These are phyloP conservation scores for Oxycera nigricornis DNA, from an alignment of 2,888 invertebrate genomes.

Conservation along the genomic window DNA sequence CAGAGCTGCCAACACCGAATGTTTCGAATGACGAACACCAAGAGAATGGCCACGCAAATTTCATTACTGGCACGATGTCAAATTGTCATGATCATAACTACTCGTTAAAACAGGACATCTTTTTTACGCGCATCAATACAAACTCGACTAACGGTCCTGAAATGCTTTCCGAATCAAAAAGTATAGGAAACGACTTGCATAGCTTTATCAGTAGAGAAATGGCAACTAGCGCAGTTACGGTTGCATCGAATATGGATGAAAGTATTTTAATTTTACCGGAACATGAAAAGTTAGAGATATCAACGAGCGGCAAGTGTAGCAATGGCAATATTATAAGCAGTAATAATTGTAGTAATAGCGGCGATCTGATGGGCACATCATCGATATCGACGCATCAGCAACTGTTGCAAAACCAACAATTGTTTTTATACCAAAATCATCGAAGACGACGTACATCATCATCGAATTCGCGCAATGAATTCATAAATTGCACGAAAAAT, in stretches of 20 bases:
- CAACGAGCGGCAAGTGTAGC: constrained; percentile 53
- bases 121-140: constrained; percentile 7
- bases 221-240: neutral
- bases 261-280: constrained; percentile 57
- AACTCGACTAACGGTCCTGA: constrained; percentile 50
- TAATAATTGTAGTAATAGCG: constrained; percentile 51
- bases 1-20: neutral
- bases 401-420: constrained; percentile 4
- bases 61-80: neutral
- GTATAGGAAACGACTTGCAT: neutral
- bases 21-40: constrained; percentile 1
- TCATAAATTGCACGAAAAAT: constrained; percentile 51
- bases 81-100: neutral
- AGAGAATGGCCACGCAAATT: constrained; percentile 8
- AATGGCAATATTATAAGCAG: constrained; percentile 52
- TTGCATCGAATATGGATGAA: constrained; percentile 53
- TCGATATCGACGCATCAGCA: neutral
- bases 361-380: constrained; percentile 14
- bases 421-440: constrained; percentile 48
- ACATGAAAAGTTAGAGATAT: constrained; percentile 56
- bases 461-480: constrained; percentile 55
- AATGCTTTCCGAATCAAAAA: constrained; percentile 54
- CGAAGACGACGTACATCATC: constrained; percentile 57
- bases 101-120: neutral
- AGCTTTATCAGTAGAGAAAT: neutral